A percentile compares a stretch with the other conserved stretches of the same genome.
Evolutionary conservation across 1,140 invertebrate species (phyloP).

Genomic region (Drosophila mayri): DNA sequence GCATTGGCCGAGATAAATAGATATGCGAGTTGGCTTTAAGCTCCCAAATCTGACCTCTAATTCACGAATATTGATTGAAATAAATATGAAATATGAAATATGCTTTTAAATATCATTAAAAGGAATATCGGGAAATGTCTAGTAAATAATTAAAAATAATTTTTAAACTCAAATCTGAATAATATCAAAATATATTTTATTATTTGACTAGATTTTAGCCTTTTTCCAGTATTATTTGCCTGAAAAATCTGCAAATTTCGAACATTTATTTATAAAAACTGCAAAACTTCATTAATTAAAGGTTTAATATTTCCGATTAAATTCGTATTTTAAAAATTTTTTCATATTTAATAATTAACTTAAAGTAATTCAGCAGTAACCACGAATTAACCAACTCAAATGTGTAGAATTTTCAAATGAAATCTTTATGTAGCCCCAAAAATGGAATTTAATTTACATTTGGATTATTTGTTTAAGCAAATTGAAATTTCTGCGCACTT

Average conservation of each 20-base stretch:
- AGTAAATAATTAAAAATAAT: not conserved
- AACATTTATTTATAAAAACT: no score
- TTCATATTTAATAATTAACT: not conserved
- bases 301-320: not conserved
- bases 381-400: not conserved
- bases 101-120: not conserved
- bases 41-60: no score
- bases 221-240: not conserved
- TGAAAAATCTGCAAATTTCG: no score
- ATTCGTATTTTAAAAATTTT: not conserved
- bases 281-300: no score
- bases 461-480: constrained; percentile 4
- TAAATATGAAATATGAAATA: not conserved
- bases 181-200: not conserved
- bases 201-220: not conserved
- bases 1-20: not conserved
- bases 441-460: constrained; percentile 14
- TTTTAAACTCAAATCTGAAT: not conserved
- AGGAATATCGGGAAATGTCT: not conserved
- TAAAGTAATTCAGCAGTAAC: not conserved
- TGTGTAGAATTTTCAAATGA: not conserved
- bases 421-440: not conserved
- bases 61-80: constrained; percentile 1
- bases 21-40: not conserved
- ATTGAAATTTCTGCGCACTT: constrained; percentile 14